Evolutionary conservation across 2,113 vertebrate genomes (phyloP), one percentile per base, ranked within the genome.

Genomic region (Psittacula cyanocephala): DNA sequence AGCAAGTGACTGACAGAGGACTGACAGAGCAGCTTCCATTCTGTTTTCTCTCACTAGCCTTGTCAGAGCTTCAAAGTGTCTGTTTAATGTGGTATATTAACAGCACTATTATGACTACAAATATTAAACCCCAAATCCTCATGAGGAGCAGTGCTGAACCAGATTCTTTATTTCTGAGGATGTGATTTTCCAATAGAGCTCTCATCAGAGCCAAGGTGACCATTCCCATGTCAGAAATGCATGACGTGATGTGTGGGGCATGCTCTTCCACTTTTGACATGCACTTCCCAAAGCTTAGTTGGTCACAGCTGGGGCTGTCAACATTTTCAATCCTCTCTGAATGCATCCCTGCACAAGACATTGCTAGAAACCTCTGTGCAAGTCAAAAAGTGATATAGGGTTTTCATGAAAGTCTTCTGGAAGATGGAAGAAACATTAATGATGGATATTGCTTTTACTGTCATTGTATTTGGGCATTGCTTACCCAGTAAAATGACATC

Each of bases 1-100:
- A 89, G 78, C 88, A 96, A 96, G 80, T 95, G 93, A 96, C n/a
- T 95, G 95, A 81, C 31, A 68, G 65, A 88, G 31, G 93, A 96
- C n/a, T 95, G 95, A 81, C 31, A 68, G 65, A 88, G 31, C 84
- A 93, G 71, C 91, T 89, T 64, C 84, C 86, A 53, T 81, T 69
- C 93, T 81, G 86, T 49, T 96, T 97, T 93, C 77, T 85, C 44
- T 95, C 79, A 65, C 39, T 55, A 9, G 23, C 37, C 69, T 59
- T 53, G 41, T 92, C 92, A 97, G 80, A 80, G 65, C 37, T 81
- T 72, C 88, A 81, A 89, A 59, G 23, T 57, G 44, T 57, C 70
- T 94, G 44, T 87, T 96, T 97, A 86, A 92, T 77, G 67, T 63
- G 52, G 72, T 74, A 52, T 57, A 78, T 86, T 91, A 90, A 86